Evolutionary conservation across 1,140 invertebrate species (phyloP), one percentile per base, ranked within the genome.

Genomic region (Tribolium castaneum): DNA sequence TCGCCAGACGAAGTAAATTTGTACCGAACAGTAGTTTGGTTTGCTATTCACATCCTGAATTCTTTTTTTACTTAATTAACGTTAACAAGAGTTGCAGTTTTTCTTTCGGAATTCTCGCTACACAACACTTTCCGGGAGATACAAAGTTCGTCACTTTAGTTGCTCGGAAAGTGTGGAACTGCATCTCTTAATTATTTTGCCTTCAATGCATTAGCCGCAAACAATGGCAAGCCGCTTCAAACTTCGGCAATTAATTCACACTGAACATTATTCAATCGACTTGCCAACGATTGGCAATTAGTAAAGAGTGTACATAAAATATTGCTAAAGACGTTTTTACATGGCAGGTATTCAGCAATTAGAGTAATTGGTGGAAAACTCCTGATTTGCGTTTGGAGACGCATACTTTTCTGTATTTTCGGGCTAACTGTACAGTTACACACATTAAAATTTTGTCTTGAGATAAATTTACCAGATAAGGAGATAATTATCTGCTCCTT

Each of bases 1-100:
- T 54, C 22, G 49, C 49, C 45, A 22, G 49, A 73, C 49, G 19
- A 54, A 73, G 52, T 73, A 73, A 73, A 73, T 73, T 73, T 73
- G 49, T 73, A 39, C 25, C 14, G 59, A 35, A 34, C 22, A 66
- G 30, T n/a, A 66, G 59, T 66, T 22, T 30, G 30, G 30, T 12
- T 35, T 66, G 59, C 54, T 59, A 59, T 66, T 66, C 59, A 66
- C 59, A 66, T 66, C 30, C 30, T 25, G 25, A 4, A 35, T 35
- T 66, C 59, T 66, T 66, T 35, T 66, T 66, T 66, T 66, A 66
- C 34, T 14, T n/a, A 66, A 66, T 66, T 35, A 66, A 13, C 30
- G 59, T 66, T 66, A 66, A 66, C 59, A 66, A 7, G 12, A 66
- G 59, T 66, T 66, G 22, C 56, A 35, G 14, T 66, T 66, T 12